Base-by-base conservation (phyloP, 1,140 invertebrate species). In the Drosophila micromelanica region DNA sequence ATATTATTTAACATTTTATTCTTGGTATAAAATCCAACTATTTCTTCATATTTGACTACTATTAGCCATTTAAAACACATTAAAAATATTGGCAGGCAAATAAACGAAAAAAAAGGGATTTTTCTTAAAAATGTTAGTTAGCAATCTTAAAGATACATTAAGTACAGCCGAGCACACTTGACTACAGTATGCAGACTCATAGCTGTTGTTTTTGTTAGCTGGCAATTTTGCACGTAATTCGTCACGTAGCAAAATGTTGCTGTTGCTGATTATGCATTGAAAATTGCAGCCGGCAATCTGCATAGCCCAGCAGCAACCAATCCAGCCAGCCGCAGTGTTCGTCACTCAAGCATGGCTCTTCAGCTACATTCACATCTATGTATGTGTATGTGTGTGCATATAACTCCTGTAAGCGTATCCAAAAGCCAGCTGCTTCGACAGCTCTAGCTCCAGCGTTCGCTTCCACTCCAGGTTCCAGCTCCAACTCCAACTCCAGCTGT, bases 221-320 rank as follows among this genome's bases (percentile, higher is more conserved):
- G 54, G 70, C 78, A 87, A 86, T 87, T 86, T 82, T 81, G 82
- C 82, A 82, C 71, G 82, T 86, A 87, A 82, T 86, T 86, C 82
- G 82, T 87, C 82, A 86, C 82, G 82, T 87, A 68, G 73, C 52
- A 68, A 62, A 61, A 65, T 37, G 78, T 72, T 79, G 59, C 75
- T 86, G 78, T 54, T 87, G 81, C 73, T 86, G 82, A 87, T 87
- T 86, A 82, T 89, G 82, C 82, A 86, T 86, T 78, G 78, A 76
- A 87, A 87, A 86, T 73, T 78, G 60, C 57, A 78, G 73, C 67
- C 78, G 65, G 76, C 78, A 87, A 81, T 86, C 78, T 86, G 81
- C 81, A 86, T 87, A 77, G 82, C 60, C 62, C n/a, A 42, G 9
- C 43, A 37, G n/a, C 38, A 37, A 30, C 9, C 40, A 37, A 20